These are phyloP conservation scores for Diachasmimorpha longicaudata DNA, from an alignment of 1,140 invertebrate species.

Conservation along the genomic window DNA sequence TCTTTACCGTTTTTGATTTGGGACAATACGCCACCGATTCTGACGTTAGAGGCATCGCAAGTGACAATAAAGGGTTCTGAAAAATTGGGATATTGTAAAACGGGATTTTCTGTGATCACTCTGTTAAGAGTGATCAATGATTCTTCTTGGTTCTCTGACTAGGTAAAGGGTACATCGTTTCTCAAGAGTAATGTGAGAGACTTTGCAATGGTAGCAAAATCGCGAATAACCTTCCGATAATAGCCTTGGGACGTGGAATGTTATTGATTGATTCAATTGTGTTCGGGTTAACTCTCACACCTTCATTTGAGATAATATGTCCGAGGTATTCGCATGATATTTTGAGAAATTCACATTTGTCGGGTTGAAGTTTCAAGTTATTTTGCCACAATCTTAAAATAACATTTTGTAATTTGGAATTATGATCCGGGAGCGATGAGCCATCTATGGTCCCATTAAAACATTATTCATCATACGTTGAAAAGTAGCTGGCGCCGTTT, in stretches of 20 bases:
- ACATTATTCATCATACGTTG: not conserved
- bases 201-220: not conserved
- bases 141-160: not conserved
- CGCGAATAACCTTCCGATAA: not conserved
- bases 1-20: slow-evolving; percentile 27
- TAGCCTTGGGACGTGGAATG: not conserved
- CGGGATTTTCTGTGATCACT: not conserved
- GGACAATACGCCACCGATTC: slow-evolving; percentile 33
- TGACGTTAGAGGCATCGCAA: slow-evolving; percentile 29
- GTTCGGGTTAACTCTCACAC: not conserved
- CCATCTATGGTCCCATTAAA: not conserved
- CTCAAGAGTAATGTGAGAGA: not conserved
- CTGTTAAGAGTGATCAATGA: not conserved
- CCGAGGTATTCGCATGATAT: not conserved
- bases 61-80: slow-evolving; percentile 21
- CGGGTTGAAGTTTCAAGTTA: not conserved
- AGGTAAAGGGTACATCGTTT: not conserved
- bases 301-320: not conserved
- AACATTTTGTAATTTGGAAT: not conserved
- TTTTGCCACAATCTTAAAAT: not conserved
- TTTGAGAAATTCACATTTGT: not conserved
- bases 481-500: not conserved
- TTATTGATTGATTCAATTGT: not conserved
- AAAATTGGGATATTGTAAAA: slow-evolving; percentile 4
- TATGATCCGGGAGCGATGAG: not conserved